Percentiles rank a stretch among this genome's conserved stretches.
phyloP scores from a whole-genome alignment of 2,113 vertebrate genomes.

The Heliornis fulica region DNA sequence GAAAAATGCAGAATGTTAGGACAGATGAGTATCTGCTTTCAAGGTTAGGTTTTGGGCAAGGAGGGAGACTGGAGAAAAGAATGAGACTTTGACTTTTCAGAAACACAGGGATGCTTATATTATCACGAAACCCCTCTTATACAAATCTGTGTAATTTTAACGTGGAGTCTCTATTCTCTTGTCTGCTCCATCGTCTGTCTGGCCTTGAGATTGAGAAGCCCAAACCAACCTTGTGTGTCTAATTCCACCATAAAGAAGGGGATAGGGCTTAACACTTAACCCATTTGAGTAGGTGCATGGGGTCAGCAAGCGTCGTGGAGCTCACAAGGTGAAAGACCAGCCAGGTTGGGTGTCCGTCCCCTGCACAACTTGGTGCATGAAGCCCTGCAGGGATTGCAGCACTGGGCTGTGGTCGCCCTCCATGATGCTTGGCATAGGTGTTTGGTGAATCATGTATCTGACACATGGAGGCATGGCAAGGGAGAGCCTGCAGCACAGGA shows the following conservation, averaged over 20 bases:
- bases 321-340: background rate
- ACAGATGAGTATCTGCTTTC: background rate
- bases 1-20: background rate
- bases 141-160: background rate
- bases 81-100: background rate
- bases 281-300: background rate
- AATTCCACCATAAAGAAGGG: background rate
- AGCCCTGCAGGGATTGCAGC: background rate
- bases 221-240: background rate
- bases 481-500: background rate
- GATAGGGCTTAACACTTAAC: background rate
- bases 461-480: background rate
- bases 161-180: background rate
- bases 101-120: background rate
- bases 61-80: background rate
- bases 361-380: background rate
- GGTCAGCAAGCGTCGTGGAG: fast-evolving
- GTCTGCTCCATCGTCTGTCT: background rate
- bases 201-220: background rate
- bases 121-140: background rate
- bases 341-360: background rate
- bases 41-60: background rate
- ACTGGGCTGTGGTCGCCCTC: background rate
- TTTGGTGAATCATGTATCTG: background rate
- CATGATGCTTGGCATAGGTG: fast-evolving